A percentile compares a stretch with the other conserved stretches of the same genome.
Evolutionary conservation across 2,888 invertebrate species (phyloP).

Genomic region (Parapristionchus giblindavisi): DNA sequence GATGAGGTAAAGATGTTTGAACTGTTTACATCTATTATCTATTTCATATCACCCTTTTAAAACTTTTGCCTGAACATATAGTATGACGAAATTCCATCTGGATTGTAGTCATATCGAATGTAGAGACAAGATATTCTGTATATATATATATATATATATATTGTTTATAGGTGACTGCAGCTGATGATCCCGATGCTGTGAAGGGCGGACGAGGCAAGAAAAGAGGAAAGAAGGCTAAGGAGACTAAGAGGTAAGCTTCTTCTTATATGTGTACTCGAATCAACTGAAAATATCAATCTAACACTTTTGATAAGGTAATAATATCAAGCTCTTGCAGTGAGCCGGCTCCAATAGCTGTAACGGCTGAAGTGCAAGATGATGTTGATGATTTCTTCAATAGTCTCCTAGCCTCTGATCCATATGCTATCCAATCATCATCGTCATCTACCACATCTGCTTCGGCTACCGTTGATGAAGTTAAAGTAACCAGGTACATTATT

Average conservation of each 20-base stretch:
- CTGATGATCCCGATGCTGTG: slow-evolving; percentile 19
- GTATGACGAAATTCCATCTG: too few species aligned
- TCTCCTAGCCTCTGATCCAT: slow-evolving; percentile 5
- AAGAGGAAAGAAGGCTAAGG: slow-evolving; percentile 7
- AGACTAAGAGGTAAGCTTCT: background rate
- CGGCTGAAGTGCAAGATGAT: slow-evolving; percentile 6
- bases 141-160: too few species aligned
- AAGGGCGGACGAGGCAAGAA: slow-evolving; percentile 24
- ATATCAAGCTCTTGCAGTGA: too few species aligned
- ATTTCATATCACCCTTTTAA: too few species aligned
- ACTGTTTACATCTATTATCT: too few species aligned
- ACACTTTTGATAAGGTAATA: too few species aligned
- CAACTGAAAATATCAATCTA: too few species aligned
- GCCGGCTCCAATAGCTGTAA: background rate
- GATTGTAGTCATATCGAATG: too few species aligned
- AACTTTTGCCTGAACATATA: too few species aligned
- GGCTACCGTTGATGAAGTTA: background rate
- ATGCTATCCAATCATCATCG: background rate
- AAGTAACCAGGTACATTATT: too few species aligned
- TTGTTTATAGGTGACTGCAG: background rate
- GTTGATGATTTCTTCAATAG: slow-evolving; percentile 27
- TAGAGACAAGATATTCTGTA: too few species aligned
- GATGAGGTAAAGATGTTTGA: slow-evolving; percentile 19
- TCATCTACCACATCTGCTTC: too few species aligned
- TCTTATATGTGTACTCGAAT: background rate